Conservation (phyloP, 1,140 invertebrate genomes). For the Tribolium castaneum region DNA sequence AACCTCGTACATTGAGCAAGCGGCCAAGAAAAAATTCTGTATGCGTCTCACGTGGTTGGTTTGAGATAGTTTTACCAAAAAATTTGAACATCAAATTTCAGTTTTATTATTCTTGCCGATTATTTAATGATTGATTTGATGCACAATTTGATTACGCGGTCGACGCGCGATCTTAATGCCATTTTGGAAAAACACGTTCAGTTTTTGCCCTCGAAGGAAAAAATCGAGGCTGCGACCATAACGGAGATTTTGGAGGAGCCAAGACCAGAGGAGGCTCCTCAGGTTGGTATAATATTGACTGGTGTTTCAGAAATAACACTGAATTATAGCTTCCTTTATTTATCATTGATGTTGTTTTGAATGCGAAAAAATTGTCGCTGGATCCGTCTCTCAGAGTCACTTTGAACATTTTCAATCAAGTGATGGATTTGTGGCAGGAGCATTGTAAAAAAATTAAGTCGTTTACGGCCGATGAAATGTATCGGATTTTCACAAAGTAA, state of each 20-base stretch:
- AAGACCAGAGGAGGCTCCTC: constrained; percentile 49
- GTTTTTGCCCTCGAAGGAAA: constrained; percentile 67
- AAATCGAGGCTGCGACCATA: constrained; percentile 46
- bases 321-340: constrained; percentile 68
- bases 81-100: too few relatives aligned
- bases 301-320: not conserved
- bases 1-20: constrained; percentile 86
- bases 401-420: constrained; percentile 65
- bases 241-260: constrained; percentile 47
- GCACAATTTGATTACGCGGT: constrained; percentile 74
- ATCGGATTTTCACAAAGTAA: constrained; percentile 68
- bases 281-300: constrained; percentile 43
- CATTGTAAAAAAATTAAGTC: constrained; percentile 68
- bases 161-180: constrained; percentile 70
- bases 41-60: constrained; percentile 74
- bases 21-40: constrained; percentile 82
- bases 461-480: constrained; percentile 69
- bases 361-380: constrained; percentile 64
- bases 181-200: constrained; percentile 71
- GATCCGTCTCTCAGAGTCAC: constrained; percentile 70
- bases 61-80: too few relatives aligned
- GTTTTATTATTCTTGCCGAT: constrained; percentile 80
- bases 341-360: constrained; percentile 67
- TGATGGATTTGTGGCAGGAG: constrained; percentile 71
- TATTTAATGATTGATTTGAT: constrained; percentile 79